A percentile compares a stretch with the other conserved stretches of the same genome.
Conservation (phyloP, 1,140 invertebrate genomes). For the Chironomus striatipennis region DNA sequence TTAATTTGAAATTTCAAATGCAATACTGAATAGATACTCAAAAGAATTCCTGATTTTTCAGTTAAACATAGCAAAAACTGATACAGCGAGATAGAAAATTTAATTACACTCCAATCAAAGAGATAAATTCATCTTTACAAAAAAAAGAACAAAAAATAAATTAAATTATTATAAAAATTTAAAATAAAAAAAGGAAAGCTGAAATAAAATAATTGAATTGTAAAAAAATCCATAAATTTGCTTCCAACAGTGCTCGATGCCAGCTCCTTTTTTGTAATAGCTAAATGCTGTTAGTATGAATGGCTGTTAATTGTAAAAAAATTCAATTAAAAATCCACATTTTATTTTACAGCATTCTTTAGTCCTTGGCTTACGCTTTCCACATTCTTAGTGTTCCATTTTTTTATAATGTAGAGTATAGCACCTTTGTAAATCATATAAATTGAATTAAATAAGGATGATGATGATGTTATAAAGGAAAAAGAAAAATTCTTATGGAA, state of each 20-base stretch:
- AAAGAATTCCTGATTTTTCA: no score
- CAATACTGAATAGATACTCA: no score
- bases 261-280: background rate
- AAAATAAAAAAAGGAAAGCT: no score
- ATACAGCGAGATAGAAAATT: no score
- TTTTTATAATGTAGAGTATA: background rate
- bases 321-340: slow-evolving; percentile 1
- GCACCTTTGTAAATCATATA: background rate
- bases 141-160: no score
- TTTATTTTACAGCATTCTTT: background rate
- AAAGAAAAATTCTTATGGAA: background rate
- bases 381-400: background rate
- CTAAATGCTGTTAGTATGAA: background rate
- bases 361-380: background rate
- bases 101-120: no score
- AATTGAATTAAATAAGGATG: background rate
- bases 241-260: no score
- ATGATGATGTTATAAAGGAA: background rate
- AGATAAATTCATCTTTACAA: no score
- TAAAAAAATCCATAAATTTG: background rate
- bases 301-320: background rate
- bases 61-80: no score
- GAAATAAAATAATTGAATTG: background rate
- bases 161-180: no score
- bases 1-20: no score